phyloP scores from a whole-genome alignment of 1,140 invertebrate genomes.

The Brachionus rubens region DNA sequence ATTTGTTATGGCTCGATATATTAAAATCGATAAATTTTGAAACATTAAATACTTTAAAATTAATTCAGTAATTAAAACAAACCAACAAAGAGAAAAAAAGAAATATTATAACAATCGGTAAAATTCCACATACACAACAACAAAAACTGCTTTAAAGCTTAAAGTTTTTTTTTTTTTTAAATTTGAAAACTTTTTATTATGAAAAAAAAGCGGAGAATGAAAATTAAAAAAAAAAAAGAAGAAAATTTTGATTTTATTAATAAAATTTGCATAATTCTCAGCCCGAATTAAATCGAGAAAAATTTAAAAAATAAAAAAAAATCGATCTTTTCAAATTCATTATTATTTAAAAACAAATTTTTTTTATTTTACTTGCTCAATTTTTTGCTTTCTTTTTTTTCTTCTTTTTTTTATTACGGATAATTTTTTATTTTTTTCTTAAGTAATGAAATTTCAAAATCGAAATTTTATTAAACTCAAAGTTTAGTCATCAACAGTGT shows the following conservation, averaged over 20 bases:
- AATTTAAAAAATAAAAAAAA: constrained; percentile 8
- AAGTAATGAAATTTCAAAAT: neutral
- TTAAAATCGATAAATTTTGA: too few relatives aligned
- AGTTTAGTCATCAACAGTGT: too few relatives aligned
- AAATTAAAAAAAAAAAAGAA: neutral
- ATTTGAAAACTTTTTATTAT: too few relatives aligned
- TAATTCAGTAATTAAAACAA: too few relatives aligned
- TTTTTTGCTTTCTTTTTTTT: neutral
- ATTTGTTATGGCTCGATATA: too few relatives aligned
- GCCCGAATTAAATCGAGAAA: neutral
- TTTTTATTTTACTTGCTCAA: neutral
- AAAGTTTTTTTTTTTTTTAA: too few relatives aligned
- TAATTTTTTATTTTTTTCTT: neutral
- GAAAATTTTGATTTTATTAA: constrained; percentile 5
- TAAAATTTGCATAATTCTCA: constrained; percentile 29
- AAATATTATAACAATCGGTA: too few relatives aligned
- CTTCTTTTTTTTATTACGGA: neutral
- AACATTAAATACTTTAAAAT: too few relatives aligned
- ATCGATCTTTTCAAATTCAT: constrained; percentile 35
- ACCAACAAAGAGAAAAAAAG: too few relatives aligned
- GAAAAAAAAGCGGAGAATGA: neutral
- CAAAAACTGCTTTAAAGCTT: too few relatives aligned
- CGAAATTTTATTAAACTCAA: neutral
- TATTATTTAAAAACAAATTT: too few relatives aligned
- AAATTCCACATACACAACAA: too few relatives aligned